Base-by-base conservation (phyloP, 2,888 invertebrate species). In the Caradrina kadenii region DNA sequence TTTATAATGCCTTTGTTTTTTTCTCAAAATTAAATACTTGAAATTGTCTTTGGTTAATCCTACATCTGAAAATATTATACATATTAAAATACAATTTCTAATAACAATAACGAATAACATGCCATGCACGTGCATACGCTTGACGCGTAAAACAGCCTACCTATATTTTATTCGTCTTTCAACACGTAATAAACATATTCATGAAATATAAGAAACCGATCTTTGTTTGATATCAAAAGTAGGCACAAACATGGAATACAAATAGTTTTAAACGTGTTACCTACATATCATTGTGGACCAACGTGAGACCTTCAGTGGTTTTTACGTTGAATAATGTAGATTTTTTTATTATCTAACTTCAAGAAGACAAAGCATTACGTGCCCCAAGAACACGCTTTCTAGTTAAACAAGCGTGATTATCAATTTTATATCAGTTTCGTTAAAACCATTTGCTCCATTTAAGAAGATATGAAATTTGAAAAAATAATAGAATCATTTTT, bases 241-340 rank as follows among this genome's bases (percentile, higher is more conserved):
- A 45, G 10, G 63, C 22, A 63, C 62, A 50, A 11, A 53, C 53
- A 68, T 59, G 56, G 86, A 83, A 83, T 84, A 84, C 73, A 72
- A 78, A 84, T 76, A 19, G 73, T 56, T 64, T 50, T 52, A 63
- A 58, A 69, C 63, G 73, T 70, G 55, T 73, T 67, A 76, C 17
- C 45, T 1, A 17, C 71, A 75, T 73, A 76, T 78, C 73, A 65
- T 73, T 56, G 54, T 74, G 42, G 26, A 71, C 52, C 69, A 75
- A 82, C 74, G 72, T 73, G 76, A 78, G 87, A 66, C 89, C 89
- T 89, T 88, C 86, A 73, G n/a, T 56, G 52, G 75, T 58, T 69
- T 82, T 68, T 79, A 81, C 73, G 79, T 86, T 84, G 86, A 88
- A 89, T 88, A 84, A 85, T 83, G 81, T 78, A 78, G 54, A 56